Evolutionary conservation across 2,888 invertebrate species (phyloP), one percentile per base, ranked within the genome.

Genomic region (Nebria brevicollis): DNA sequence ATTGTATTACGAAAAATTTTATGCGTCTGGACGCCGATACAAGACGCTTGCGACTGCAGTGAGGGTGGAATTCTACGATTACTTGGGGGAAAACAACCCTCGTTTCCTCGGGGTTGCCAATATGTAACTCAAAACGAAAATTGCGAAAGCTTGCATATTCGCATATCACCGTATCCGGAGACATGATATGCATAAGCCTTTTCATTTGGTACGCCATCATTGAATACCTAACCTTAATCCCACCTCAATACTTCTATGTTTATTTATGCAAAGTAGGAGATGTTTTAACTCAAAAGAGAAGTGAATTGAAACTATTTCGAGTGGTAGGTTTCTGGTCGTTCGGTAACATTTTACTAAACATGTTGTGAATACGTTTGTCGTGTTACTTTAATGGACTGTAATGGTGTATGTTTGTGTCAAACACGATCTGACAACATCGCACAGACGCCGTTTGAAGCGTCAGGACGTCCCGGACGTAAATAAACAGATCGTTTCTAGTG

Each of bases 401-500:
- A 54, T 13, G 54, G 54, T 54, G 43, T 43, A 20, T 20, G 54
- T 13, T 54, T 54, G 54, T 54, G 13, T 70, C 70, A 70, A 25
- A 70, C 15, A 75, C 43, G 72, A 80, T 80, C 65, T 80, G 80
- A 75, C 80, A 80, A 80, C 80, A 80, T 54, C 54, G 75, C 70
- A 75, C 20, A 75, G 75, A 68, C 70, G 75, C 20, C 79, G 75
- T 66, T 42, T 20, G 25, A 15, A 75, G 77, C 77, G 34, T 7
- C 20, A 65, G 7, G 70, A 20, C 70, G 66, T 72, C 73, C 64
- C 41, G 72, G 66, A 68, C 75, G 80, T 75, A 80, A 80, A 75
- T 80, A 80, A 80, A 80, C 80, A 80, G 75, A 75, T 80, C 80
- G 80, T 80, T 70, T 80, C 54, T 75, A 25, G 20, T 75, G 64